A percentile compares a stretch with the other conserved stretches of the same genome.
Conservation (phyloP, 2,888 invertebrate genomes). For the Scaptomyza tumidula region DNA sequence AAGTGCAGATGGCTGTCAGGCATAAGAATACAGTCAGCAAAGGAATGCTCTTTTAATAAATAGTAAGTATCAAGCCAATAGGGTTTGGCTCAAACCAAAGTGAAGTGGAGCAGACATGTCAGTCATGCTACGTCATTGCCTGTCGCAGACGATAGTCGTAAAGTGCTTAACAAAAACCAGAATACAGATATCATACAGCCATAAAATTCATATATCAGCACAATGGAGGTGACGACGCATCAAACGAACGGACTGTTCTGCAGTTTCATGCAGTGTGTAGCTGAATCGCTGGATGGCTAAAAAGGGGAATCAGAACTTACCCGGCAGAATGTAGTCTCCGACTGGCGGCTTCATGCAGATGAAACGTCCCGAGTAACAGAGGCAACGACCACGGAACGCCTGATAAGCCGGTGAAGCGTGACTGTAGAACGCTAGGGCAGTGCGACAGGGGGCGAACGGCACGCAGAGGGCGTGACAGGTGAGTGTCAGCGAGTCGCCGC, state of each 20-base stretch:
- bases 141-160: slow-evolving; percentile 68
- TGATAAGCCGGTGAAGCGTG: slow-evolving; percentile 96
- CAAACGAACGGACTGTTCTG: slow-evolving; percentile 35
- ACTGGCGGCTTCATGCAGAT: slow-evolving; percentile 95
- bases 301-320: slow-evolving; percentile 62
- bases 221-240: slow-evolving; percentile 57
- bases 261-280: slow-evolving; percentile 3
- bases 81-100: slow-evolving; percentile 6
- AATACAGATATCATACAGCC: slow-evolving; percentile 9
- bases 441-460: slow-evolving; percentile 93
- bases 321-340: slow-evolving; percentile 86
- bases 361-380: slow-evolving; percentile 95
- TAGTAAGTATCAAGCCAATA: slow-evolving; percentile 16
- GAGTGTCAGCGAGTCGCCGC: slow-evolving; percentile 90
- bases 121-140: slow-evolving; percentile 54
- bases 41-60: slow-evolving; percentile 25
- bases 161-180: slow-evolving; percentile 62
- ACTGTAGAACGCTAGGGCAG: slow-evolving; percentile 94
- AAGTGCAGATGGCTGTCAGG: slow-evolving; percentile 37
- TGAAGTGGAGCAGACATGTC: slow-evolving; percentile 31
- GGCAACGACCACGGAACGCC: slow-evolving; percentile 94
- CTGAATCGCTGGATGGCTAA: neutral
- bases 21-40: slow-evolving; percentile 27
- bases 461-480: slow-evolving; percentile 95
- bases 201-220: slow-evolving; percentile 35